phyloP scores from a whole-genome alignment of 2,888 invertebrate species.

The Reticulitermes lucifugus region DNA sequence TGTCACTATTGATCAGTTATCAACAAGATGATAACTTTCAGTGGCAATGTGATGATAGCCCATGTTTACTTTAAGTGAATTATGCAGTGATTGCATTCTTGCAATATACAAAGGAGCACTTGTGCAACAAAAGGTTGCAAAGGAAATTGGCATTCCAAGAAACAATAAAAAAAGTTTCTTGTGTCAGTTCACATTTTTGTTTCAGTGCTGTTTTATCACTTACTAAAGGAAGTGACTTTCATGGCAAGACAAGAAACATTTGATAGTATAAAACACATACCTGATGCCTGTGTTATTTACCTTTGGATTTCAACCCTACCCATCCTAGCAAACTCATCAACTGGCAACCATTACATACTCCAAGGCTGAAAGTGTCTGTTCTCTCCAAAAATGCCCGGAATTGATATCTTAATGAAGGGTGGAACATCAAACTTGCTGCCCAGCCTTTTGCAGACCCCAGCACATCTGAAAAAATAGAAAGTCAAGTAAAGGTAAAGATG shows the following conservation, averaged over 20 bases:
- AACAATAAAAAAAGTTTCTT: too few species aligned
- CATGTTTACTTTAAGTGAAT: too few species aligned
- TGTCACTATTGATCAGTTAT: too few species aligned
- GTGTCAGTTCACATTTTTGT: too few species aligned
- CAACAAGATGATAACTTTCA: too few species aligned
- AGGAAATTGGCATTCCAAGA: too few species aligned
- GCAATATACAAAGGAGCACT: too few species aligned
- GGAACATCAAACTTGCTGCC: conserved; percentile 92
- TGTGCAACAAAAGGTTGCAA: too few species aligned
- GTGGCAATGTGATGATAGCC: too few species aligned
- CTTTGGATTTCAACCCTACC: conserved; percentile 71
- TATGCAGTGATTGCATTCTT: too few species aligned
- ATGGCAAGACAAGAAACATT: background rate
- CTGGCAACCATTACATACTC: conserved; percentile 99
- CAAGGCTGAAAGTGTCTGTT: conserved; percentile 91
- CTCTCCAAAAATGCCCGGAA: conserved; percentile 81
- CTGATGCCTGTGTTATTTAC: conserved; percentile 44
- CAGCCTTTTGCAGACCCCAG: conserved; percentile 98
- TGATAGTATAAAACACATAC: background rate
- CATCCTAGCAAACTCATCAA: conserved; percentile 94
- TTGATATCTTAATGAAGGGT: conserved; percentile 78
- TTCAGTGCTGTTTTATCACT: too few species aligned
- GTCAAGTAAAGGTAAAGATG: too few species aligned
- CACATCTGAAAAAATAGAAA: conserved; percentile 73
- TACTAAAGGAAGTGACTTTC: background rate